Percentiles rank a stretch among this genome's conserved stretches.
These are phyloP conservation scores for Drosophila heteroneura DNA, from an alignment of 2,888 invertebrate species.

Conservation along the genomic window DNA sequence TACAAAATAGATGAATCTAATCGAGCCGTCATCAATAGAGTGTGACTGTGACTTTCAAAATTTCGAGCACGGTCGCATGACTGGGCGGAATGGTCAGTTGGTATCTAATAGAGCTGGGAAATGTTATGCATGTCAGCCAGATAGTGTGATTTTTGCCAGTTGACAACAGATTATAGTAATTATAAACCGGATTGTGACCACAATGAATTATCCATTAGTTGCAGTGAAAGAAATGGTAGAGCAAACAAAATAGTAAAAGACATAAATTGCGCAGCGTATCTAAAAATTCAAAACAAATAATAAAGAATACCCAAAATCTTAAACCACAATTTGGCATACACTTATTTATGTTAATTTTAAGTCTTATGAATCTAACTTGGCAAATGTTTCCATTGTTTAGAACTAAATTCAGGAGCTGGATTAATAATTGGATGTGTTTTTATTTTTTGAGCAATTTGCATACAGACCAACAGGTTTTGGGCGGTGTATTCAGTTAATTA, in stretches of 20 bases:
- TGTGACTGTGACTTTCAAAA: slow-evolving; percentile 55
- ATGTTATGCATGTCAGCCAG: slow-evolving; percentile 47
- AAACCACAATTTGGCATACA: background rate
- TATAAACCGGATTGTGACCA: slow-evolving; percentile 56
- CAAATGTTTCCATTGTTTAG: background rate
- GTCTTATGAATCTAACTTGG: background rate
- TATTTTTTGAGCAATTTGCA: background rate
- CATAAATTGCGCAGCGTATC: background rate
- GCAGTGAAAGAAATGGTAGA: slow-evolving; percentile 41
- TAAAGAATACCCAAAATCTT: background rate
- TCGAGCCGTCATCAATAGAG: slow-evolving; percentile 15
- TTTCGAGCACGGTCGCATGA: slow-evolving; percentile 41
- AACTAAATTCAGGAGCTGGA: background rate
- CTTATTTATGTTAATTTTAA: background rate
- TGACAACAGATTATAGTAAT: slow-evolving; percentile 47
- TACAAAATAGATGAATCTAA: slow-evolving; percentile 48
- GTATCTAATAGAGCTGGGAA: slow-evolving; percentile 32
- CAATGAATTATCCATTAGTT: slow-evolving; percentile 54
- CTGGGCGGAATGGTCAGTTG: slow-evolving; percentile 25
- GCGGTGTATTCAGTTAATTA: slow-evolving; percentile 50
- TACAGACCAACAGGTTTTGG: slow-evolving; percentile 11
- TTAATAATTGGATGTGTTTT: background rate
- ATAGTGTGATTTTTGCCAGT: slow-evolving; percentile 52
- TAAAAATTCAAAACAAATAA: background rate
- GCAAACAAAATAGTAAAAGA: background rate